phyloP scores from a whole-genome alignment of 2,113 vertebrate genomes.

The Dromas ardeola region DNA sequence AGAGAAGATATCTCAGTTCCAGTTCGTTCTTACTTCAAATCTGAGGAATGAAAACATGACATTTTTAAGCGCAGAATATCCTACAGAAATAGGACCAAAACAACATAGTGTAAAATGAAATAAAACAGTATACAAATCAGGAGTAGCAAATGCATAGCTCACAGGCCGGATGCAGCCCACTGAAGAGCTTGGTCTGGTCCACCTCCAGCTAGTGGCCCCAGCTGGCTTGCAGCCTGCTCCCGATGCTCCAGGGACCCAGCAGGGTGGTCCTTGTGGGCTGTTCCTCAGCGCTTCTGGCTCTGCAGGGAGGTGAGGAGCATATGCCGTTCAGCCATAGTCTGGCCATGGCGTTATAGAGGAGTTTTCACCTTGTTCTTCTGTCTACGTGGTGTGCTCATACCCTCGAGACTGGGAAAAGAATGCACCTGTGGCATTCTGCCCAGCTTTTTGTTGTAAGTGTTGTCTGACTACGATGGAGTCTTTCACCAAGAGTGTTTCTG shows the following conservation, averaged over 20 bases:
- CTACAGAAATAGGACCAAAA: neutral
- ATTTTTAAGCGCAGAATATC: neutral
- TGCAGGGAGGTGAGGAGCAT: too few species aligned
- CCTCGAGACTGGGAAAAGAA: neutral
- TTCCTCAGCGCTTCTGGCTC: neutral
- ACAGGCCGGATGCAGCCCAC: neutral
- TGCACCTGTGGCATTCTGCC: neutral
- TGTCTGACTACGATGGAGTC: neutral
- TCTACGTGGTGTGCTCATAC: rapidly evolving
- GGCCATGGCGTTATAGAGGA: neutral
- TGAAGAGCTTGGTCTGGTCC: neutral
- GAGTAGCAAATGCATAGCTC: neutral
- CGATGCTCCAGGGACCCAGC: neutral
- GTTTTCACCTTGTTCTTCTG: neutral
- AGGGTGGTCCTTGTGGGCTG: rapidly evolving
- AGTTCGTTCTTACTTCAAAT: neutral
- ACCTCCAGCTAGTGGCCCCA: too few species aligned
- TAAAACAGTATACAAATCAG: rapidly evolving
- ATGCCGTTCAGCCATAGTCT: rapidly evolving
- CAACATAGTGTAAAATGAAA: neutral
- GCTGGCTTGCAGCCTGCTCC: rapidly evolving
- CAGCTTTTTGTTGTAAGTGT: too few species aligned
- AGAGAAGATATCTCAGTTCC: neutral
- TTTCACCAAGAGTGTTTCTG: neutral
- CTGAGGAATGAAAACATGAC: neutral